These are phyloP conservation scores for Drosophila melanogaster DNA, from an alignment of 1,140 invertebrate species.

Conservation along the genomic window Release_6_plus_ISO1_MT NT_033777.3:16055501-16056000, in stretches of 20 bases:
- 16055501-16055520: slow-evolving; percentile 93
- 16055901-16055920: slow-evolving; percentile 94
- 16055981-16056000: slow-evolving; percentile 86
- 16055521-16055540: slow-evolving; percentile 93
- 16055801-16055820: slow-evolving; percentile 96
- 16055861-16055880: slow-evolving; percentile 96
- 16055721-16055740: slow-evolving; percentile 89
- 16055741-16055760: slow-evolving; percentile 93
- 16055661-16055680: slow-evolving; percentile 71
- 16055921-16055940: slow-evolving; percentile 95
- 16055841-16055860: slow-evolving; percentile 96
- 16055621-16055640: slow-evolving; percentile 86
- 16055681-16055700: slow-evolving; percentile 85
- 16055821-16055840: slow-evolving; percentile 98
- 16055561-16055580: slow-evolving; percentile 93
- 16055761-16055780: slow-evolving; percentile 93
- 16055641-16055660: slow-evolving; percentile 84
- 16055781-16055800: slow-evolving; percentile 95
- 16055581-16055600: slow-evolving; percentile 88
- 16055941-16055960: background rate
- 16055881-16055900: slow-evolving; percentile 93
- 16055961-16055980: background rate
- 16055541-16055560: slow-evolving; percentile 93
- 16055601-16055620: slow-evolving; percentile 81
- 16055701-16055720: slow-evolving; percentile 84